Base-by-base conservation (phyloP, 2,888 invertebrate species). In the Drosophila tanythrix region DNA sequence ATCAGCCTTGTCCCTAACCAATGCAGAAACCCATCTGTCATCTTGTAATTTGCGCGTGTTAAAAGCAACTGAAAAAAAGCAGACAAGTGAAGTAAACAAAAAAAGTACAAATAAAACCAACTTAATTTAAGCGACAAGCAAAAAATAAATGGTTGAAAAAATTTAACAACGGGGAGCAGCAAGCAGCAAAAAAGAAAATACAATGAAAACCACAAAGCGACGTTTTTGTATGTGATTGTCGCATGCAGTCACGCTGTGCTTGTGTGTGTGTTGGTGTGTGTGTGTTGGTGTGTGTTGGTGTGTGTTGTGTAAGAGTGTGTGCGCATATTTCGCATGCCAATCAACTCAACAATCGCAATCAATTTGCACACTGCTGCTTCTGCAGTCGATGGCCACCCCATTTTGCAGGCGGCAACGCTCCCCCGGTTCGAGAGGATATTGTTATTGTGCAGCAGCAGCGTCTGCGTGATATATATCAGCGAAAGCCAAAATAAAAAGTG, bases 271-370 rank as follows among this genome's bases (percentile, higher is more conserved):
- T 21, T 35, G 2, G 38, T 38, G 18, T 31, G 38, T 38, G 18
- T 31, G 38, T 53, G 21, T 21, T 21, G 21, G 27, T 55, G 48
- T 56, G 40, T 68, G 57, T 67, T 60, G 53, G 35, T 31, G 36
- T 27, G 50, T 29, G 25, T 40, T 68, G 36, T 27, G 50, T 50
- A 46, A 46, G 43, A 52, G 33, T 57, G 50, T 60, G 50, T 70
- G 60, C 69, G 65, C 70, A 74, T 87, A 84, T 80, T 87, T 82
- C 83, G 87, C 81, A 84, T 91, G 89, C 91, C 89, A 89, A 89
- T 89, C 89, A 89, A 89, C 88, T 89, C 90, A 89, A 84, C 90
- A 89, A 90, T 90, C 80, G 91, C 89, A 90, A 91, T 89, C 89
- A 91, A 89, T 89, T 89, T 90, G 75, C 82, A 67, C 79, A 72